Base-by-base conservation (phyloP, 1,140 invertebrate species). In the Heliconius himera region DNA sequence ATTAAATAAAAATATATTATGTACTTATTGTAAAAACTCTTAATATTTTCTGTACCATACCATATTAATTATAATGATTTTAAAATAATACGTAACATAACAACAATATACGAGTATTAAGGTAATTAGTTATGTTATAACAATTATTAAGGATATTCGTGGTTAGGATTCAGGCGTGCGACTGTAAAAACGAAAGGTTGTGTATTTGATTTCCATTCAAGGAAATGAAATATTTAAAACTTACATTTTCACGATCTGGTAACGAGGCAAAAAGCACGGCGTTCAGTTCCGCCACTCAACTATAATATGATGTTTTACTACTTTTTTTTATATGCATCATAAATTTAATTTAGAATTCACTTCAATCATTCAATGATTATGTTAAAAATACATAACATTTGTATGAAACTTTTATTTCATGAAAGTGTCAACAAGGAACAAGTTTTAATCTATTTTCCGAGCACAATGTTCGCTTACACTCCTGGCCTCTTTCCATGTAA, bases 401-500 rank as follows among this genome's bases (percentile, higher is more conserved):
- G 18, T 70, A 46, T 70, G 38, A 66, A 26, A 26, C 13, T 16
- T 29, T 76, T 33, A 29, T 76, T 33, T 70, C 2, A 75, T 38
- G 18, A 66, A 38, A 60, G 74, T 36, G 18, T 26, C 54, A 38
- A 75, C 36, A 60, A 38, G n/a, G 5, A 51, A 36, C 29, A 60
- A 8, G n/a, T n/a, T 75, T 36, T 20, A 75, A 36, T 41, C 36
- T 60, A 74, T 74, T 75, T 66, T 26, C 9, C 56, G 29, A 29
- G 56, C 2, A 66, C 9, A 66, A 66, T 66, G 26, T 66, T 29
- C 56, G 22, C 22, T 66, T 16, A 26, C 60, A 66, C 60, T 66
- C 60, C 60, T 29, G 22, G 60, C 26, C 11, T 66, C 60, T 66
- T 66, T 66, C 22, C 60, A 66, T 66, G 60, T 26, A 66, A 16